phyloP scores from a whole-genome alignment of 2,113 vertebrate genomes.

The Cathartes aura region DNA sequence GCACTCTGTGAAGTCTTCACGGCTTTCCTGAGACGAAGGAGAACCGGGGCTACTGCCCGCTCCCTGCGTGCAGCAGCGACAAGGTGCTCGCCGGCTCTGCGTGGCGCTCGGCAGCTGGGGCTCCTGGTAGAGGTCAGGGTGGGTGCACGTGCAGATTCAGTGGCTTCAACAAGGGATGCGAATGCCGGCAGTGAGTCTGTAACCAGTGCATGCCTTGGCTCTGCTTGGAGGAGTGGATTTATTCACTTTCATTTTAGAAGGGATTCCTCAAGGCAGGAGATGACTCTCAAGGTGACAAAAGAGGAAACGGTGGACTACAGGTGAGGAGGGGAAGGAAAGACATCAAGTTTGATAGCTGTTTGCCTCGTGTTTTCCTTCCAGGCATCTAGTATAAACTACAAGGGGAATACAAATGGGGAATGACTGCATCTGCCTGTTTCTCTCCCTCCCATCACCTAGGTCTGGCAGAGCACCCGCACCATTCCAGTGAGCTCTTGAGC shows the following conservation, averaged over 20 bases:
- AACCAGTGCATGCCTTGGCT: not conserved
- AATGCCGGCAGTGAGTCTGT: fast-evolving
- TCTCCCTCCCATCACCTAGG: not conserved
- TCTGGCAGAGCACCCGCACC: not conserved
- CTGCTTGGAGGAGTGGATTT: not conserved
- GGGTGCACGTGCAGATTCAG: fast-evolving
- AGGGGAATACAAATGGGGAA: not conserved
- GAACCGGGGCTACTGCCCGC: fast-evolving
- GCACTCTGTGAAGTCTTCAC: not conserved
- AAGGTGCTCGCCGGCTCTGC: fast-evolving
- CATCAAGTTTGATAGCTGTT: not conserved
- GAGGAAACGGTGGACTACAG: not conserved
- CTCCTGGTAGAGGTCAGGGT: not conserved
- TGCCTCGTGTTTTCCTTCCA: not conserved
- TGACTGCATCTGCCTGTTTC: not conserved
- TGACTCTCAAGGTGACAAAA: not conserved
- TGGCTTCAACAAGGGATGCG: not conserved
- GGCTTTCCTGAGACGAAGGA: not conserved
- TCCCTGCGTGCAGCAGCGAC: not conserved
- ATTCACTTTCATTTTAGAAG: not conserved
- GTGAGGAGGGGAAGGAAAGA: not conserved
- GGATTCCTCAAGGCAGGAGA: not conserved
- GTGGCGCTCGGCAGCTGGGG: not conserved
- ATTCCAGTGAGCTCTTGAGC: not conserved
- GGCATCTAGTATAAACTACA: not conserved